These are phyloP conservation scores for Clarias magur DNA, from an alignment of 2,113 vertebrate species.

Conservation along the genomic window DNA sequence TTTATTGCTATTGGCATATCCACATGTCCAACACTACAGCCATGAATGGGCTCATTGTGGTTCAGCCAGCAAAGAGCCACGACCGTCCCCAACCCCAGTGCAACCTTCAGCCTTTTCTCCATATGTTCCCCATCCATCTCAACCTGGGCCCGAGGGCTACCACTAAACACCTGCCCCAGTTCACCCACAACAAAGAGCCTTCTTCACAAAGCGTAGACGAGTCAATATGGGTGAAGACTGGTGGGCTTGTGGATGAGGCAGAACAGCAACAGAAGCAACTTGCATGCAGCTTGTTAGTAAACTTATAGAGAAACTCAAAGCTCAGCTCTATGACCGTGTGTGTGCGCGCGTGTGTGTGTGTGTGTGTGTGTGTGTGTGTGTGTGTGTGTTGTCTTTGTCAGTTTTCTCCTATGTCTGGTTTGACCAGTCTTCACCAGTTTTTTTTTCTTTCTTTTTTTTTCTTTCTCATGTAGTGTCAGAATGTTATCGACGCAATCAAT, in stretches of 20 bases:
- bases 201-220: conserved; percentile 39
- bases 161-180: conserved; percentile 50
- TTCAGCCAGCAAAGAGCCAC: conserved; percentile 35
- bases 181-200: conserved; percentile 43
- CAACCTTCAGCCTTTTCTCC: conserved; percentile 55
- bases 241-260: conserved; percentile 26
- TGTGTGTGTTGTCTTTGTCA: conserved; percentile 38
- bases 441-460: conserved; percentile 13
- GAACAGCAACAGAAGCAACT: conserved; percentile 2
- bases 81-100: conserved; percentile 37
- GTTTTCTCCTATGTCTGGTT: conserved; percentile 47
- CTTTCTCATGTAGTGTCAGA: conserved; percentile 29
- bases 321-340: conserved; percentile 31
- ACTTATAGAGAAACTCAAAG: conserved; percentile 4
- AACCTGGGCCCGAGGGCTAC: conserved; percentile 51
- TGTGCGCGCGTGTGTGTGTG: conserved; percentile 31
- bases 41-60: conserved; percentile 57
- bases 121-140: conserved; percentile 57
- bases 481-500: conserved; percentile 44
- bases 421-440: conserved; percentile 47
- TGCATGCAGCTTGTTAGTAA: conserved; percentile 27
- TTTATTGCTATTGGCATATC: conserved; percentile 53
- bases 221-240: conserved; percentile 21
- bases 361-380: conserved; percentile 24
- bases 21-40: conserved; percentile 48